These are phyloP conservation scores for Phaedon cochleariae DNA, from an alignment of 2,888 invertebrate species.

Conservation along the genomic window DNA sequence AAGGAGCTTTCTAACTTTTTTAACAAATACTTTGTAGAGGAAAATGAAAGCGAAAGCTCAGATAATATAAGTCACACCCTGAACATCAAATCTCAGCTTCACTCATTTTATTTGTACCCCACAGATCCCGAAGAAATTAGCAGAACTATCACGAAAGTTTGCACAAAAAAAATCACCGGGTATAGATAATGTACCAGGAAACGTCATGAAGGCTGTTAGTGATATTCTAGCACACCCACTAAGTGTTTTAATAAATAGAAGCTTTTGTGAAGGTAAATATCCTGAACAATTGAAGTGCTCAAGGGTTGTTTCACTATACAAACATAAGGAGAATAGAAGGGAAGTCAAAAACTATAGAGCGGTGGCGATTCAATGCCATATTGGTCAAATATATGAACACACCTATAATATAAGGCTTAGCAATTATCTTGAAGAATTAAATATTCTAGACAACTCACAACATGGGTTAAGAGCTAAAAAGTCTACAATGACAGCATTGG, in stretches of 20 bases:
- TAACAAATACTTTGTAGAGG: constrained; percentile 5
- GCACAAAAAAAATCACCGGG: constrained; percentile 7
- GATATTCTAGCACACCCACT: not conserved
- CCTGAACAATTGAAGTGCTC: constrained; percentile 7
- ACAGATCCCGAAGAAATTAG: constrained; percentile 2
- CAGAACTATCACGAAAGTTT: constrained; percentile 6
- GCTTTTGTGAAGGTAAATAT: constrained; percentile 10
- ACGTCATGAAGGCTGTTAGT: constrained; percentile 2
- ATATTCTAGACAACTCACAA: constrained; percentile 4
- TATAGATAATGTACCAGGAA: constrained; percentile 13
- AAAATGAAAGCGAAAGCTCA: constrained; percentile 8
- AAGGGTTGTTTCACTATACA: constrained; percentile 9
- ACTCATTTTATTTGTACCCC: not conserved
- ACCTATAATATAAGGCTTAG: constrained; percentile 9
- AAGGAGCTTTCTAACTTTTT: constrained; percentile 11
- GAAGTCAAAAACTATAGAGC: constrained; percentile 1
- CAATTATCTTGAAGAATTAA: constrained; percentile 12
- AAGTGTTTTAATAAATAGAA: not conserved
- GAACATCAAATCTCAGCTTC: not conserved
- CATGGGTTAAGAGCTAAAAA: constrained; percentile 1
- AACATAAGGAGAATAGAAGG: constrained; percentile 1
- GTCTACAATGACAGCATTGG: constrained; percentile 4
- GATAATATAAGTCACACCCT: not conserved
- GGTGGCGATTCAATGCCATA: constrained; percentile 3
- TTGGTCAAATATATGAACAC: constrained; percentile 9